Base-by-base conservation (phyloP, 2,888 invertebrate genomes). In the Xylota sylvarum region DNA sequence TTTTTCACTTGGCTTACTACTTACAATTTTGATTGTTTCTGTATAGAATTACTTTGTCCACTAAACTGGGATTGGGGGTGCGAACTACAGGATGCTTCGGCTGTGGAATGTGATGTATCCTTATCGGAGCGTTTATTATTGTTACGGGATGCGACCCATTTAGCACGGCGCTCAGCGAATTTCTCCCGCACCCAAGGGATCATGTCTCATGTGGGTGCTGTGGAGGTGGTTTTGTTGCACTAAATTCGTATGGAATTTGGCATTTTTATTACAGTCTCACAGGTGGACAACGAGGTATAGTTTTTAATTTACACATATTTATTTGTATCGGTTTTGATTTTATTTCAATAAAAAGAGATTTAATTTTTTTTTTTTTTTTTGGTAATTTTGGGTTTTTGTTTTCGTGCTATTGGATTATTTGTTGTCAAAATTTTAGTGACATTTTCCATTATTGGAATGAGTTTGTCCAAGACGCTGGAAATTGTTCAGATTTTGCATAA, bases 161-260 rank as follows among this genome's bases (percentile, higher is more conserved):
- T 90, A 65, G 91, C 91, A 81, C 93, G 92, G 88, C 92, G 91
- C 89, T 92, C 92, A 65, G 91, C 92, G 84, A 93, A 90, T 89
- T 92, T 92, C 84, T 92, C 93, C 88, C 92, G 91, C 89, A 93
- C 90, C 93, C 93, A 93, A 86, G 92, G 91, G 89, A 93, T 92
- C 92, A 93, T 93, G 72, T 65, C 82, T 56, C 64, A 43, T 55
- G 37, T 14, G 74, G 74, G 32, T 43, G 55, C 55, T 55, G 30
- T 43, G n/a, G 55, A 43, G 23, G 19, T 32, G 35, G 7, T 35
- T 50, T 12, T n/a, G n/a, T 50, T 52, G 37, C 40, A 55, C 55
- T 56, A 55, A 30, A 43, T 27, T 30, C 30, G 43, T 5, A 6
- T 40, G 37, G 23, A 27, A n/a, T 55, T 43, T 32, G 23, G 14